Percentiles rank a stretch among this genome's conserved stretches.
Evolutionary conservation across 2,797 vertebrate genomes (phyloP).

Genomic region (Betta splendens): DNA sequence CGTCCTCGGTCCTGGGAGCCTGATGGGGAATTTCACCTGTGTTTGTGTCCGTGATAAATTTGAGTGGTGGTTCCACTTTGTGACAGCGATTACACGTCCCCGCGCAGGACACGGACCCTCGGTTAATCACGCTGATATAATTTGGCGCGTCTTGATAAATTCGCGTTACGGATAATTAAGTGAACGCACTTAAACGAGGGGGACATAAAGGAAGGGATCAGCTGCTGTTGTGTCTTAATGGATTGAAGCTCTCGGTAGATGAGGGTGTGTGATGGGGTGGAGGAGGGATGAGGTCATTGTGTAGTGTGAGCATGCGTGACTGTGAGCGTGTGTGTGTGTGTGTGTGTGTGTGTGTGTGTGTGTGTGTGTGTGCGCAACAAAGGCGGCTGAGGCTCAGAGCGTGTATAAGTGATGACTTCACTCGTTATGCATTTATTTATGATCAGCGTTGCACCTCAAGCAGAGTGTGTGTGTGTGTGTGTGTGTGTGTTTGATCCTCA

Average conservation of each 20-base stretch:
- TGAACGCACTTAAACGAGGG: slow-evolving; percentile 36
- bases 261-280: slow-evolving; percentile 23
- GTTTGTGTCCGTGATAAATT: too few relatives aligned
- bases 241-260: slow-evolving; percentile 56
- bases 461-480: slow-evolving; percentile 5
- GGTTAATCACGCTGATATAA: slow-evolving; percentile 46
- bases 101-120: slow-evolving; percentile 16
- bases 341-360: slow-evolving; percentile 74
- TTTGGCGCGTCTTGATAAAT: slow-evolving; percentile 44
- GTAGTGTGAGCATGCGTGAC: slow-evolving; percentile 73
- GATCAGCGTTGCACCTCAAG: slow-evolving; percentile 40
- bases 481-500: slow-evolving; percentile 3
- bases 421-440: slow-evolving; percentile 71
- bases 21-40: slow-evolving; percentile 6
- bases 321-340: slow-evolving; percentile 41
- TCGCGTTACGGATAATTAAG: slow-evolving; percentile 49
- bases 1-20: slow-evolving; percentile 8
- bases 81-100: slow-evolving; percentile 28
- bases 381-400: slow-evolving; percentile 41
- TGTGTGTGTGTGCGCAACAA: slow-evolving; percentile 50
- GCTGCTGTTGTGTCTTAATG: slow-evolving; percentile 65
- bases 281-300: slow-evolving; percentile 80
- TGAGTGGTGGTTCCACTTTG: not conserved
- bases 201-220: slow-evolving; percentile 65
- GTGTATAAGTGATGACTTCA: slow-evolving; percentile 71